Evolutionary conservation across 1,140 invertebrate genomes (phyloP).

Genomic region (Protaetia brevitarsis): DNA sequence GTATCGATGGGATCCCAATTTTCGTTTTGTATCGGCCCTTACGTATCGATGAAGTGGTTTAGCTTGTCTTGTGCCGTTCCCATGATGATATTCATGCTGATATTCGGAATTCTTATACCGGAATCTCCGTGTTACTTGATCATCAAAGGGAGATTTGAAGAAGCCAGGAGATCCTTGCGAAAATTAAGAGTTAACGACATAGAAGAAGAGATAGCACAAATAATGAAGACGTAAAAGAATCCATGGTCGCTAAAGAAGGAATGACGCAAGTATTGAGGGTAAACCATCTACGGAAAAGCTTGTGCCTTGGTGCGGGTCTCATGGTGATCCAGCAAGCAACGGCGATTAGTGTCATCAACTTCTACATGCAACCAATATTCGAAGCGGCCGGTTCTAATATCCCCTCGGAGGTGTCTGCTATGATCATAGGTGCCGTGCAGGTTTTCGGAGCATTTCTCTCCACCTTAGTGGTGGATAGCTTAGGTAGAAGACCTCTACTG

Average conservation of each 20-base stretch:
- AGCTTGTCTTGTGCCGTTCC: slow-evolving; percentile 50
- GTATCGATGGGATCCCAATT: slow-evolving; percentile 22
- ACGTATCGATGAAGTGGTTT: slow-evolving; percentile 54
- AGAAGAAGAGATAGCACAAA: slow-evolving; percentile 35
- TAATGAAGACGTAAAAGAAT: slow-evolving; percentile 3
- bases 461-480: slow-evolving; percentile 60
- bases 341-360: slow-evolving; percentile 77
- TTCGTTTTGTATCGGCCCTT: slow-evolving; percentile 58
- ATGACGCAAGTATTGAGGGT: slow-evolving; percentile 53
- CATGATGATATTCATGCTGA: slow-evolving; percentile 52
- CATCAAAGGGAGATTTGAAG: background rate
- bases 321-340: slow-evolving; percentile 70
- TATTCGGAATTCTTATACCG: slow-evolving; percentile 54
- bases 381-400: slow-evolving; percentile 56
- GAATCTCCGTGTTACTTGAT: slow-evolving; percentile 15
- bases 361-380: slow-evolving; percentile 72
- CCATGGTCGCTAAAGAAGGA: slow-evolving; percentile 38
- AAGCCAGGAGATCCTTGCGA: background rate
- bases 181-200: slow-evolving; percentile 43
- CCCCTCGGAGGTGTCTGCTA: slow-evolving; percentile 60
- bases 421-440: slow-evolving; percentile 71
- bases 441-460: slow-evolving; percentile 56
- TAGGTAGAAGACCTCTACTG: slow-evolving; percentile 68
- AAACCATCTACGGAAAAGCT: slow-evolving; percentile 56
- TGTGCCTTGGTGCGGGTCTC: slow-evolving; percentile 63